Conservation (phyloP, 2,113 vertebrate species). For the Lasiurus cinereus region DNA sequence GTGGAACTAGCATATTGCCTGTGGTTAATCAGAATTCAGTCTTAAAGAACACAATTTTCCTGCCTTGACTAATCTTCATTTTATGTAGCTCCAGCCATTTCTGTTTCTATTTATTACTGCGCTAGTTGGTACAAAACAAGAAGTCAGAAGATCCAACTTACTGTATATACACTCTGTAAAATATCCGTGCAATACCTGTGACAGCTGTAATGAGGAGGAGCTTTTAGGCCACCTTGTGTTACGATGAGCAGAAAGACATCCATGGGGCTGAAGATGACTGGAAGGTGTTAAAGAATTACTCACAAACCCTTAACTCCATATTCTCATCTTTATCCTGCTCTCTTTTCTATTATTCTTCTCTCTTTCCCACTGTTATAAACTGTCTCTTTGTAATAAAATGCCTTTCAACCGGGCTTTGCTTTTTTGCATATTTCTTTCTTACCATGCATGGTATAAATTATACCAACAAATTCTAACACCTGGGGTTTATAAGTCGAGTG, state of each 20-base stretch:
- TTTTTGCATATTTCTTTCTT: background rate
- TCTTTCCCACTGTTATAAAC: background rate
- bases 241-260: background rate
- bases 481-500: background rate
- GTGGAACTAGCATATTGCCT: background rate
- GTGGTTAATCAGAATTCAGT: background rate
- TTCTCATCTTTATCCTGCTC: background rate
- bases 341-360: background rate
- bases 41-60: background rate
- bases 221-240: background rate
- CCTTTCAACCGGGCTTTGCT: background rate
- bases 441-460: accelerated
- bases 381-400: background rate
- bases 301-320: background rate
- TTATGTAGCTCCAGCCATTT: background rate
- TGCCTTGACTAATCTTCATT: background rate
- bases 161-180: background rate
- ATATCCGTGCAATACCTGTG: accelerated
- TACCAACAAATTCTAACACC: background rate
- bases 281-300: background rate
- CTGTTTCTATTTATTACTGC: background rate
- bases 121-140: background rate
- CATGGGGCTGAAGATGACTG: background rate
- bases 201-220: accelerated
- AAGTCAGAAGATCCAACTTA: background rate